Evolutionary conservation across 1,140 invertebrate genomes (phyloP), one percentile per base, ranked within the genome.

Genomic region (Pentalonia nigronervosa): DNA sequence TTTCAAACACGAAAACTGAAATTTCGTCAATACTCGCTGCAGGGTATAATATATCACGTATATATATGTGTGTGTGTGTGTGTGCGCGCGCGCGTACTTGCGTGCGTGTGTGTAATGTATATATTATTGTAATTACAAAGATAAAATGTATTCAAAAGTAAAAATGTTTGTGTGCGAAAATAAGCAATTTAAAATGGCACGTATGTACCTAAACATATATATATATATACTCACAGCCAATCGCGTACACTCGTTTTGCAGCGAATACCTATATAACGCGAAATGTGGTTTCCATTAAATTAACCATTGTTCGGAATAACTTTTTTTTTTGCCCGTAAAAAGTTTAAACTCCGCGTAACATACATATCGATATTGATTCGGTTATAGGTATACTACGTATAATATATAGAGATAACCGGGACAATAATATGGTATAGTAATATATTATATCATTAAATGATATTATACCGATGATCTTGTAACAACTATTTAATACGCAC

Each of bases 211-310:
- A 41, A 41, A 41, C 41, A 41, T 41, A 41, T 41, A 41, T 2
- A 41, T 41, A 41, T n/a, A n/a, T 67, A 23, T 7, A 20, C 30
- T 1, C 30, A 14, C n/a, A 76, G 4, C n/a, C 30, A 17, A n/a
- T 76, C 14, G 60, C 60, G 60, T 7, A 76, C 30, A n/a, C 30
- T 76, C 11, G 60, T n/a, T 76, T n/a, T n/a, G 30, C 30, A 20
- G 14, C 41, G 41, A 41, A 41, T 76, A n/a, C n/a, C n/a, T n/a
- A 4, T 76, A 41, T 41, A n/a, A n/a, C n/a, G 60, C 6, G 30
- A 76, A 76, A 76, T n/a, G n/a, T 76, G n/a, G n/a, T 76, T 76
- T n/a, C 30, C 60, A 76, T 76, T 76, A 76, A 76, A 76, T 76
- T 76, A 76, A 76, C 60, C 60, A 76, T 76, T 76, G 60, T 76